These are phyloP conservation scores for Aphaenogaster floridana DNA, from an alignment of 1,140 invertebrate genomes.

Conservation along the genomic window DNA sequence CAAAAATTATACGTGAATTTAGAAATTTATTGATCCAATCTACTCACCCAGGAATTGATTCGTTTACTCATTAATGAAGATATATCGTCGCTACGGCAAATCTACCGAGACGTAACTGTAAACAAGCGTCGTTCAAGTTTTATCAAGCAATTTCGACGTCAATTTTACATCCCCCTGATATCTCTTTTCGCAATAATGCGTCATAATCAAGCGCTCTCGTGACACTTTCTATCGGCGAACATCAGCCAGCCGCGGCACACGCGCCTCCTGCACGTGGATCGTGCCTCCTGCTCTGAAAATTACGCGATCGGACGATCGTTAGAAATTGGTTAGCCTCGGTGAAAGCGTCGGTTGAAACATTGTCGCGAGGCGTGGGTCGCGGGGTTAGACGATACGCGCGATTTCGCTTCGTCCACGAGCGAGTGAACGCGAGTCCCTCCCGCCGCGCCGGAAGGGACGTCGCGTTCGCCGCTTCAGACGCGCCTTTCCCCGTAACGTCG, in stretches of 20 bases:
- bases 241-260: background rate
- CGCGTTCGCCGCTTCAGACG: constrained; percentile 46
- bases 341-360: constrained; percentile 73
- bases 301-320: constrained; percentile 30
- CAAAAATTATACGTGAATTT: background rate
- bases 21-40: background rate
- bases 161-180: constrained; percentile 11
- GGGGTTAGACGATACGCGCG: constrained; percentile 70
- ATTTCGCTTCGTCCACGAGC: constrained; percentile 67
- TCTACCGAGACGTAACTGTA: background rate
- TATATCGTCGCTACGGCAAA: background rate
- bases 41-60: background rate
- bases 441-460: constrained; percentile 1
- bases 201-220: background rate
- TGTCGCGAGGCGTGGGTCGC: constrained; percentile 74
- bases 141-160: background rate
- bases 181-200: background rate
- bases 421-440: constrained; percentile 30
- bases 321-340: constrained; percentile 54
- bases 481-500: constrained; percentile 62
- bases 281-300: constrained; percentile 36
- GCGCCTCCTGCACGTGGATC: background rate
- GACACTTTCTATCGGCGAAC: background rate
- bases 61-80: background rate
- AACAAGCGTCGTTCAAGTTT: background rate